phyloP scores from a whole-genome alignment of 2,113 vertebrate species.

The Lamprologus speciosus region DNA sequence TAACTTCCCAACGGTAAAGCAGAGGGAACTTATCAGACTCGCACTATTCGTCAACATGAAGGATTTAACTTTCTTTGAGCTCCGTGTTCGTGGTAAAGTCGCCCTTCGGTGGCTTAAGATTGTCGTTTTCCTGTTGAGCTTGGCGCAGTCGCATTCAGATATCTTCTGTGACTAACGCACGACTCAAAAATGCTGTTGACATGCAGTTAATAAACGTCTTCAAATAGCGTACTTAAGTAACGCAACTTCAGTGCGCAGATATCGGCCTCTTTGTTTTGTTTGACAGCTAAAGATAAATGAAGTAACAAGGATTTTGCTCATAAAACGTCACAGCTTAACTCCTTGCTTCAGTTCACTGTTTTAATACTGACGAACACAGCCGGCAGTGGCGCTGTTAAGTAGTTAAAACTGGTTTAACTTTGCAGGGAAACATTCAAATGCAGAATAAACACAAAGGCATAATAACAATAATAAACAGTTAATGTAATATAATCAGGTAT shows the following conservation, averaged over 20 bases:
- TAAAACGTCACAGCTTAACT: background rate
- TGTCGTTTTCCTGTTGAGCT: background rate
- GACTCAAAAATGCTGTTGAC: background rate
- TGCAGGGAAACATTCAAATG: background rate
- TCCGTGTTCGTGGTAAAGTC: background rate
- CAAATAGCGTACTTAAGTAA: background rate
- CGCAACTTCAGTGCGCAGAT: background rate
- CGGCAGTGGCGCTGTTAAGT: background rate
- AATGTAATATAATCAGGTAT: background rate
- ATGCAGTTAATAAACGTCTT: background rate
- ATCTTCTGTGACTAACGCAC: background rate
- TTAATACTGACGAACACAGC: background rate
- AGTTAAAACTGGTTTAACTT: background rate
- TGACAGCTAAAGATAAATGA: background rate
- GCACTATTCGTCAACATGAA: background rate
- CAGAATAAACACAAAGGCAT: background rate
- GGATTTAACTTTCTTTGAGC: background rate
- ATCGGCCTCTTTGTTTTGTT: background rate
- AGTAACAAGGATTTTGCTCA: too few relatives aligned
- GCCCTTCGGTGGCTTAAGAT: background rate
- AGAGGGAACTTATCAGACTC: background rate
- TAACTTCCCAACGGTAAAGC: background rate
- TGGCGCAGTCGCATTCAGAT: background rate
- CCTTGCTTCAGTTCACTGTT: background rate
- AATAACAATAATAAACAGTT: background rate